Evolutionary conservation across 2,888 invertebrate species (phyloP).

Genomic region (Dastarcus helophoroides): DNA sequence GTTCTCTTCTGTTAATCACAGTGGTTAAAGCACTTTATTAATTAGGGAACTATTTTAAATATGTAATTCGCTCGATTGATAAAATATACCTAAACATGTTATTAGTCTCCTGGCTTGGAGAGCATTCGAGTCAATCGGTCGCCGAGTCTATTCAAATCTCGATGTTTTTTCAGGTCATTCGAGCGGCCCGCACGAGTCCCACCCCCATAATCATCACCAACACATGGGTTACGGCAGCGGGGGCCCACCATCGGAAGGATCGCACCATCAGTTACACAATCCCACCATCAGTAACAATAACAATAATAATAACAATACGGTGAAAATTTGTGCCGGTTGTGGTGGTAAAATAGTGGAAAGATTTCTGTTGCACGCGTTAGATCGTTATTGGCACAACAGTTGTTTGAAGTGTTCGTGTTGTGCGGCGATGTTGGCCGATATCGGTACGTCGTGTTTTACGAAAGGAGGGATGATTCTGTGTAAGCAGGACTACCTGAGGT

Average conservation of each 20-base stretch:
- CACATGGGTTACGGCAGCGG: conserved; percentile 40
- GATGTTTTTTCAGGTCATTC: conserved; percentile 29
- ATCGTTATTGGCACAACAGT: conserved; percentile 92
- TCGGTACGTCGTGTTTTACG: conserved; percentile 85
- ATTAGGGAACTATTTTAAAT: too few species aligned
- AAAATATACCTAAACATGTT: too few species aligned
- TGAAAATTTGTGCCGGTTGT: conserved; percentile 83
- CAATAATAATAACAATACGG: conserved; percentile 42
- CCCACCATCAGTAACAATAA: conserved; percentile 47
- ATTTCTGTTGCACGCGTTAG: conserved; percentile 82
- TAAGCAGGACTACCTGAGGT: conserved; percentile 93
- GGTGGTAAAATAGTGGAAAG: conserved; percentile 86
- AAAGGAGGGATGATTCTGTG: conserved; percentile 90
- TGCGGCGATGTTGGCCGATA: conserved; percentile 78
- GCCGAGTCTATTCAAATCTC: conserved; percentile 5
- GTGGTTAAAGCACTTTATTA: too few species aligned
- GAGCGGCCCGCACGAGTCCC: conserved; percentile 31
- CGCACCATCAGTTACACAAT: conserved; percentile 42
- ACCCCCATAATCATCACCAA: conserved; percentile 25
- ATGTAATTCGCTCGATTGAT: too few species aligned
- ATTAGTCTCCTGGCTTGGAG: too few species aligned
- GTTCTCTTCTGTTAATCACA: too few species aligned
- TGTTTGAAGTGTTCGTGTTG: conserved; percentile 92
- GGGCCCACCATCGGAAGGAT: conserved; percentile 38
- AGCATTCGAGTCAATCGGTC: too few species aligned